A percentile compares a stretch with the other conserved stretches of the same genome.
Conservation (phyloP, 2,113 vertebrate genomes). For the Elaphurus davidianus region DNA sequence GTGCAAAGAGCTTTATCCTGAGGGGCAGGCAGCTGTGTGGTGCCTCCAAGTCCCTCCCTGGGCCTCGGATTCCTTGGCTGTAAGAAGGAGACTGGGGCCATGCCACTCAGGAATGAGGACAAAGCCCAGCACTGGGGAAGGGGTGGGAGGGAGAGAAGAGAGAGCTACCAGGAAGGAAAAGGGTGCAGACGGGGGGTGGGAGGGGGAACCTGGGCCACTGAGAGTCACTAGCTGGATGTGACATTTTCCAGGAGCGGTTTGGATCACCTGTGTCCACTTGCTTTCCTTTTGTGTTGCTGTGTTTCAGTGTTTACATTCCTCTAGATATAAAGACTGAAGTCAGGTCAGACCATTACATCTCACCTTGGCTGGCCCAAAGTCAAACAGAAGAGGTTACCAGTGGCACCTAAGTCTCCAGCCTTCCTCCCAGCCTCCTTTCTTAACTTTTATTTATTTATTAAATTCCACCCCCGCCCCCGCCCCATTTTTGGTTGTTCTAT, state of each 20-base stretch:
- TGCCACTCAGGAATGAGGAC: not conserved
- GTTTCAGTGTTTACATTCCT: not conserved
- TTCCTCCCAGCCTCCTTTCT: not conserved
- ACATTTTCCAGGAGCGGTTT: not conserved
- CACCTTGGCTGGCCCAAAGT: constrained; percentile 1
- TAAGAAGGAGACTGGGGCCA: not conserved
- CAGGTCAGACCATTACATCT: not conserved
- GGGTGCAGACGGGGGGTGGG: accelerated
- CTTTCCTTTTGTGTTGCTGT: not conserved
- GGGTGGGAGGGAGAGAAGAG: not conserved
- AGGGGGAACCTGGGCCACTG: not conserved
- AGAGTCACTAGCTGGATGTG: not conserved
- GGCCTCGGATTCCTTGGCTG: not conserved
- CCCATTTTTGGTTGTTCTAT: not conserved
- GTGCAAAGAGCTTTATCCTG: not conserved
- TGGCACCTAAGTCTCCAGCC: not conserved
- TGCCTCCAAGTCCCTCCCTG: not conserved
- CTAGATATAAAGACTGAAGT: not conserved
- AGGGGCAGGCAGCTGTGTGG: not conserved
- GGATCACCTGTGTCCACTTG: not conserved
- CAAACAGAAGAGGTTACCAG: not conserved
- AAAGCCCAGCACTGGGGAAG: not conserved
- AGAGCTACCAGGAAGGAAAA: not conserved
- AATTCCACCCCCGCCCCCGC: accelerated
- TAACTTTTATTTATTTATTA: not conserved